Conservation (phyloP, 2,888 invertebrate genomes). For the Agrotis clavis region DNA sequence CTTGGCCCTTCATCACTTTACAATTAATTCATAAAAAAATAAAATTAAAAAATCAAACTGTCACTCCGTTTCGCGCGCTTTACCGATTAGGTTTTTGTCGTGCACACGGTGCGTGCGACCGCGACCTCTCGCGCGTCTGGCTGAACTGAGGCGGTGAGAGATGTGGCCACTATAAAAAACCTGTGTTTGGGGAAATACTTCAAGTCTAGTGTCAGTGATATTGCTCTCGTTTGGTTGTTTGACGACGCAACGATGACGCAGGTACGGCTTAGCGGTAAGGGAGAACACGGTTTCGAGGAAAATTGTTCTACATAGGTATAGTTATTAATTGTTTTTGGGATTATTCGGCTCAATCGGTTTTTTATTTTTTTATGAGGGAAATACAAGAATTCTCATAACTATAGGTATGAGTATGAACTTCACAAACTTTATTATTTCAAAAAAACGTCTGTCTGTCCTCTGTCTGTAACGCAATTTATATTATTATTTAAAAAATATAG, state of each 20-base stretch:
- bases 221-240: slow-evolving; percentile 11
- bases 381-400: no score
- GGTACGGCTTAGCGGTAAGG: neutral
- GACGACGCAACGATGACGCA: neutral
- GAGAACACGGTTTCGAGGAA: neutral
- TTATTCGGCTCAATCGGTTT: no score
- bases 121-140: slow-evolving; percentile 41
- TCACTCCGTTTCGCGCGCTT: slow-evolving; percentile 57
- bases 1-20: slow-evolving; percentile 70
- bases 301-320: no score
- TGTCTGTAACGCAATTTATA: no score
- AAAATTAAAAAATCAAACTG: slow-evolving; percentile 34
- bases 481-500: no score
- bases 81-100: slow-evolving; percentile 31
- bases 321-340: no score
- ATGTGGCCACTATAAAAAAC: slow-evolving; percentile 35
- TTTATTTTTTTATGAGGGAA: no score
- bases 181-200: slow-evolving; percentile 56
- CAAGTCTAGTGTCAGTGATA: neutral
- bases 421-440: no score
- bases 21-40: neutral
- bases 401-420: no score
- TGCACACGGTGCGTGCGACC: slow-evolving; percentile 37
- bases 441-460: no score
- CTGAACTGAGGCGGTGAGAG: slow-evolving; percentile 21